Evolutionary conservation across 2,888 invertebrate species (phyloP).

Genomic region (Calameuta filiformis): DNA sequence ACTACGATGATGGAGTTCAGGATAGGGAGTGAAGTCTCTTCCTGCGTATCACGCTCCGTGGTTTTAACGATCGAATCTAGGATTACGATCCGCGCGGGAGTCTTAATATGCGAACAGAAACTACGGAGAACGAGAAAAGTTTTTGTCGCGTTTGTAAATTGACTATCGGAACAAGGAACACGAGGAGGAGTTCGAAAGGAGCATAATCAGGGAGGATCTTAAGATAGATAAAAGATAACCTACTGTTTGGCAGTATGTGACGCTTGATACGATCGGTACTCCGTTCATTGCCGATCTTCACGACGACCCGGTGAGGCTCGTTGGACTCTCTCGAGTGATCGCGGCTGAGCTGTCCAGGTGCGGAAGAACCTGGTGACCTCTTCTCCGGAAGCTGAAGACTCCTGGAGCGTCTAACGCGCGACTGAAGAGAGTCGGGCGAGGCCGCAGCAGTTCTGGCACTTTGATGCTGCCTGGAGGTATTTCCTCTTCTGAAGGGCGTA

Average conservation of each 20-base stretch:
- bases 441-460: slow-evolving; percentile 47
- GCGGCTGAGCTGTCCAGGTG: slow-evolving; percentile 51
- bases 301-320: slow-evolving; percentile 59
- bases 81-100: not conserved
- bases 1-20: not conserved
- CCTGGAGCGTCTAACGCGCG: slow-evolving; percentile 68
- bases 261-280: slow-evolving; percentile 50
- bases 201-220: slow-evolving; percentile 3
- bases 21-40: not conserved
- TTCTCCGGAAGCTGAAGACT: slow-evolving; percentile 75
- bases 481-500: slow-evolving; percentile 49
- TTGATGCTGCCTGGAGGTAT: slow-evolving; percentile 47
- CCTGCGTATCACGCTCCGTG: not conserved
- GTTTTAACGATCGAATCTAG: not conserved
- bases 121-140: not conserved
- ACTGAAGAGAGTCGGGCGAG: slow-evolving; percentile 56
- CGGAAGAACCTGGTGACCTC: slow-evolving; percentile 65
- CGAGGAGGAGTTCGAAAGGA: not conserved
- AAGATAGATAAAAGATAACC: slow-evolving; percentile 30
- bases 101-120: not conserved
- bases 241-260: slow-evolving; percentile 54
- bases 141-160: not conserved
- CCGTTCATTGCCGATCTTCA: slow-evolving; percentile 60
- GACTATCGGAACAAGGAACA: not conserved
- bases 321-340: slow-evolving; percentile 63